Base-by-base conservation (phyloP, 1,140 invertebrate genomes). In the Achroia grisella region DNA sequence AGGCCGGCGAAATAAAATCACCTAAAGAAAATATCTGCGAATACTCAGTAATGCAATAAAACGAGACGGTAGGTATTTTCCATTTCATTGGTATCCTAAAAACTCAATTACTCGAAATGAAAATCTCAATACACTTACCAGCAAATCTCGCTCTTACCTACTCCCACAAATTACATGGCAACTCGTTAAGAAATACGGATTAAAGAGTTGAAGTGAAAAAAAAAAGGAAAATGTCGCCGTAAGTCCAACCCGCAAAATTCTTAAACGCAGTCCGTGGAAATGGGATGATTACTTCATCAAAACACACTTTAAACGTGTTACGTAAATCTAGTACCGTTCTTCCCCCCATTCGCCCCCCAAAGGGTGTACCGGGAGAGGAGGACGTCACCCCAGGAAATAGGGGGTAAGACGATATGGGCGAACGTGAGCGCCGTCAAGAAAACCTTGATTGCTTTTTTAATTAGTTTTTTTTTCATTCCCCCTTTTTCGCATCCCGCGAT, bases 261-360 rank as follows among this genome's bases (percentile, higher is more conserved):
- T 84, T 84, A 81, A 84, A 71, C 77, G 79, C 60, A 79, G 76
- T 73, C 68, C 71, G 54, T 66, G 77, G 79, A 79, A 83, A 81
- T 78, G 71, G 73, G 73, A 83, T 80, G 79, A 84, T 84, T 84
- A 81, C 79, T 84, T 84, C 79, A 84, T 84, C 79, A 84, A 81
- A 84, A 84, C 80, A 84, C 77, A 84, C 80, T 84, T 84, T 84
- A 84, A 84, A 79, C 75, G 80, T 78, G 80, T 84, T 84, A 84
- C 80, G 77, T 84, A 84, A 84, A 84, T 84, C 80, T 81, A 82
- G 78, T 82, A 77, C 77, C 60, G 58, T 55, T 66, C 63, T 39
- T 57, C 63, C 63, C 59, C 44, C 35, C n/a, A 15, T 14, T 50
- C 61, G 55, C 54, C 68, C 72, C 64, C 53, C 50, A 76, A 71